Evolutionary conservation across 2,888 invertebrate species (phyloP).

Genomic region (Keiferia lycopersicella): DNA sequence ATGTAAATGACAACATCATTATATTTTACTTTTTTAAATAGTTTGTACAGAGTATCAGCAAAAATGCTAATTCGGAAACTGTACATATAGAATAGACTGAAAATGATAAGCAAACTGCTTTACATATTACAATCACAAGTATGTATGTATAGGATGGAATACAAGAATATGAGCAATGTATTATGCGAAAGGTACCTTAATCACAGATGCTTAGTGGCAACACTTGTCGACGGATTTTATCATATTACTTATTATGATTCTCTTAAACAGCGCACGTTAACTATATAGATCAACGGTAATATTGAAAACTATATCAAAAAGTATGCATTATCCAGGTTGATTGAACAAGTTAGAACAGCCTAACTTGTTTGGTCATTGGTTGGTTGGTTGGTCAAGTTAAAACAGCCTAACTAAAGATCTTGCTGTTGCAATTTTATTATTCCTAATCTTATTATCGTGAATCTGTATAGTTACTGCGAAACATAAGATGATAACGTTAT

Average conservation of each 20-base stretch:
- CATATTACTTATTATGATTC: neutral
- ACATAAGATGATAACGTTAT: neutral
- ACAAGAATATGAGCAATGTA: conserved; percentile 31
- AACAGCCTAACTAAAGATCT: too few relatives aligned
- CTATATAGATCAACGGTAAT: conserved; percentile 25
- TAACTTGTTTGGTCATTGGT: too few relatives aligned
- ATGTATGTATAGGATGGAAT: conserved; percentile 26
- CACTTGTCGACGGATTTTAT: conserved; percentile 40
- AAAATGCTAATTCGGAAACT: conserved; percentile 4
- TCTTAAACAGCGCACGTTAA: conserved; percentile 33
- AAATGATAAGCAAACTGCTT: conserved; percentile 35
- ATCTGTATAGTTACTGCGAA: conserved; percentile 48
- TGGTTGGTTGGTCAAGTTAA: too few relatives aligned
- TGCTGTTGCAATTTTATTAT: conserved; percentile 19
- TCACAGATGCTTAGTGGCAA: conserved; percentile 73
- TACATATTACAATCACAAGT: conserved; percentile 54
- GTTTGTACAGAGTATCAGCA: neutral
- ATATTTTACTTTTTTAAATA: neutral
- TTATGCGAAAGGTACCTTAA: conserved; percentile 57
- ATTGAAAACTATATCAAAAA: conserved; percentile 23
- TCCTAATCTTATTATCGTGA: conserved; percentile 41
- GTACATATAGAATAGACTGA: neutral
- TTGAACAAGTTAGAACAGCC: too few relatives aligned
- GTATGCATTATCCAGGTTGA: neutral
- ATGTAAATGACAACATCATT: conserved; percentile 39